phyloP scores from a whole-genome alignment of 1,140 invertebrate genomes.

The Hypsibius dujardini region DNA sequence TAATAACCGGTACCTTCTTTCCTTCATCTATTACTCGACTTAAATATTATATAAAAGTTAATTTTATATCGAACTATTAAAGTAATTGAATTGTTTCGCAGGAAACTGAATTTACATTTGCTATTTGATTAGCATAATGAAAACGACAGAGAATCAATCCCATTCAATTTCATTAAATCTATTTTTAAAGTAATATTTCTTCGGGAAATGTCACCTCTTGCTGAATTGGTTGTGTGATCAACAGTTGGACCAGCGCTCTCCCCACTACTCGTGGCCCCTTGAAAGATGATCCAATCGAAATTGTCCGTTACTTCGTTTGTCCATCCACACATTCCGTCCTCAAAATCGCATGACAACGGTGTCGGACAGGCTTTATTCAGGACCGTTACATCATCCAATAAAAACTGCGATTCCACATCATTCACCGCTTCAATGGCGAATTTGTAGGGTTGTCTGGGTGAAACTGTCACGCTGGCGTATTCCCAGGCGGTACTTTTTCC shows the following conservation, averaged over 20 bases:
- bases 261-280: neutral
- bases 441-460: neutral
- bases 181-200: no score
- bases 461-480: neutral
- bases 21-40: no score
- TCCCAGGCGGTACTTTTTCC: neutral
- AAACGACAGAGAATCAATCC: no score
- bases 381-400: neutral
- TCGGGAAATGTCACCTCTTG: no score
- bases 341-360: neutral
- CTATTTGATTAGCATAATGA: no score
- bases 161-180: no score
- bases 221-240: neutral
- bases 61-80: no score
- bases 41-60: no score
- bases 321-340: conserved; percentile 5
- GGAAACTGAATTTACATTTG: no score
- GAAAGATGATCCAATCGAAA: neutral
- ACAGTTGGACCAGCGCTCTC: neutral
- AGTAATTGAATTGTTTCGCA: no score
- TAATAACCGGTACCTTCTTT: no score
- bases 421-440: neutral
- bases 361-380: neutral
- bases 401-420: neutral
- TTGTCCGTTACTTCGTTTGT: neutral